These are phyloP conservation scores for Eufriesea mexicana DNA, from an alignment of 1,140 invertebrate genomes.

Conservation along the genomic window DNA sequence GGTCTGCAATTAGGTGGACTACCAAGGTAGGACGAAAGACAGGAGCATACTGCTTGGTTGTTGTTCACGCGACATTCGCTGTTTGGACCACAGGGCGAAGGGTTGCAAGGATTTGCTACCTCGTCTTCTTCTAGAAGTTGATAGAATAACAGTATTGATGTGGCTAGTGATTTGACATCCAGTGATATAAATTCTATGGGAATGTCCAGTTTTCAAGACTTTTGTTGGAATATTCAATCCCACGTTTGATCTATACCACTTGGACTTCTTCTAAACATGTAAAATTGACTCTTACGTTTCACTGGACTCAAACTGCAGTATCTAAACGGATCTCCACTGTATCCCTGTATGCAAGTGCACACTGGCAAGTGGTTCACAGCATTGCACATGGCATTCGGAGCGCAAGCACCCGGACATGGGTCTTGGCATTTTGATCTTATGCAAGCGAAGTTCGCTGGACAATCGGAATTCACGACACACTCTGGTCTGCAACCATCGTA, in stretches of 20 bases:
- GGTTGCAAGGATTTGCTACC: slow-evolving; percentile 84
- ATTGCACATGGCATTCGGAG: slow-evolving; percentile 87
- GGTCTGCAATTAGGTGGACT: slow-evolving; percentile 87
- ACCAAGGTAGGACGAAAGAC: slow-evolving; percentile 85
- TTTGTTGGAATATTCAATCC: slow-evolving; percentile 45
- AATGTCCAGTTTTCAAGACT: slow-evolving; percentile 44
- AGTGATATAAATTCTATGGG: too few relatives aligned
- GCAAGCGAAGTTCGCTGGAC: slow-evolving; percentile 84
- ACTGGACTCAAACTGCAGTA: slow-evolving; percentile 61
- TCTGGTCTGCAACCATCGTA: slow-evolving; percentile 89
- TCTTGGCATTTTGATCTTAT: slow-evolving; percentile 86
- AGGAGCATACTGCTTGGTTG: slow-evolving; percentile 85
- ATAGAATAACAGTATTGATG: background rate
- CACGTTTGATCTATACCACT: too few relatives aligned
- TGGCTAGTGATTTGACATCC: too few relatives aligned
- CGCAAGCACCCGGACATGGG: slow-evolving; percentile 90
- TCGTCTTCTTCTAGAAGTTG: slow-evolving; percentile 62
- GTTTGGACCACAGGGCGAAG: slow-evolving; percentile 88
- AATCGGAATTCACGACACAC: slow-evolving; percentile 87
- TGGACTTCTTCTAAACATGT: too few relatives aligned
- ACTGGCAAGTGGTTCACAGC: slow-evolving; percentile 89
- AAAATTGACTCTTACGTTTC: slow-evolving; percentile 87
- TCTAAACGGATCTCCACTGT: slow-evolving; percentile 87
- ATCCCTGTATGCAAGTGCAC: slow-evolving; percentile 87
- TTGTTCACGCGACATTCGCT: slow-evolving; percentile 85